A percentile compares a stretch with the other conserved stretches of the same genome.
These are phyloP conservation scores for Diabrotica undecimpunctata DNA, from an alignment of 1,140 invertebrate species.

Conservation along the genomic window DNA sequence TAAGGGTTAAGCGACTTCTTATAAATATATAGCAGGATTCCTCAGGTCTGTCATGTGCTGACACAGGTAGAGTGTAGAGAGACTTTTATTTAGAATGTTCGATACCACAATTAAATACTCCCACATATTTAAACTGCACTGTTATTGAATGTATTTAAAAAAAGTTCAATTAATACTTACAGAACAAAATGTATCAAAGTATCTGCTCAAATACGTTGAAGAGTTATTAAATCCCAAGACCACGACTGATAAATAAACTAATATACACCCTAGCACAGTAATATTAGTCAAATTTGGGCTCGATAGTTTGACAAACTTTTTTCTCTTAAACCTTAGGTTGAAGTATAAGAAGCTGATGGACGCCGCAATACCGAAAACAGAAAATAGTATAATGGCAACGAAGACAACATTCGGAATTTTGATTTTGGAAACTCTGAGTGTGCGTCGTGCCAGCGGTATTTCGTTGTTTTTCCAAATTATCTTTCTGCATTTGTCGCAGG, in stretches of 20 bases:
- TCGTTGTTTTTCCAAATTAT: slow-evolving; percentile 73
- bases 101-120: too few species aligned
- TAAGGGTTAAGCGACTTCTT: too few species aligned
- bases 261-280: slow-evolving; percentile 88
- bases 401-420: slow-evolving; percentile 74
- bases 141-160: too few species aligned
- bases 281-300: slow-evolving; percentile 96
- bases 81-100: too few species aligned
- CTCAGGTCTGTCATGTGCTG: too few species aligned
- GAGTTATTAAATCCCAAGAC: slow-evolving; percentile 82
- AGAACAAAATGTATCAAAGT: slow-evolving; percentile 79
- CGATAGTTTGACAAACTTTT: slow-evolving; percentile 80
- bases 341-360: slow-evolving; percentile 66
- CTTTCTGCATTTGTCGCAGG: slow-evolving; percentile 64
- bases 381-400: not conserved
- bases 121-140: too few species aligned
- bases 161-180: slow-evolving; percentile 56
- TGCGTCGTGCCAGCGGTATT: slow-evolving; percentile 71
- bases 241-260: slow-evolving; percentile 91
- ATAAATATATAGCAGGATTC: too few species aligned
- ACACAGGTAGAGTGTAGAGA: too few species aligned
- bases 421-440: slow-evolving; percentile 67
- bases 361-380: not conserved
- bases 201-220: slow-evolving; percentile 62
- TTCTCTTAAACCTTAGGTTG: slow-evolving; percentile 80